phyloP scores from a whole-genome alignment of 2,888 invertebrate species.

The Nemotelus pantherinus region DNA sequence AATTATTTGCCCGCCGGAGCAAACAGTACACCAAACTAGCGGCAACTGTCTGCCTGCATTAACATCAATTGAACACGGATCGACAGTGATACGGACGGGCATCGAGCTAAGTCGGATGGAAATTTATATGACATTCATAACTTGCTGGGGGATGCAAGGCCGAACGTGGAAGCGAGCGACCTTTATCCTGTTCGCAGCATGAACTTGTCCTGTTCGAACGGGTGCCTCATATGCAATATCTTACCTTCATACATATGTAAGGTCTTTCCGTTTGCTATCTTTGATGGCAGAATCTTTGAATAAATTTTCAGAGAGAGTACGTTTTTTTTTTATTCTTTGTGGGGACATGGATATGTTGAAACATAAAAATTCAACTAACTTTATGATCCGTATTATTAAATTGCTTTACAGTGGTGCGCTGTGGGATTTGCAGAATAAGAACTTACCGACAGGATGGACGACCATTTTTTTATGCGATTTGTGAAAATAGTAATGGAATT shows the following conservation, averaged over 20 bases:
- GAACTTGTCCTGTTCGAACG: constrained; percentile 11
- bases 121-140: constrained; percentile 36
- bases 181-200: constrained; percentile 34
- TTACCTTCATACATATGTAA: constrained; percentile 43
- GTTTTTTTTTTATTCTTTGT: constrained; percentile 32
- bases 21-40: background rate
- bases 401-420: constrained; percentile 52
- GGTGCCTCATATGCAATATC: constrained; percentile 20
- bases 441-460: constrained; percentile 40
- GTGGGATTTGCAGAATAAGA: constrained; percentile 33
- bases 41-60: constrained; percentile 14
- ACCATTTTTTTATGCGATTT: constrained; percentile 1
- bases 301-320: constrained; percentile 34
- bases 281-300: constrained; percentile 35
- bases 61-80: constrained; percentile 20
- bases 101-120: constrained; percentile 6
- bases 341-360: constrained; percentile 43
- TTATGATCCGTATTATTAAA: constrained; percentile 59
- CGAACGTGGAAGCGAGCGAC: background rate
- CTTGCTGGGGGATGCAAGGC: constrained; percentile 21
- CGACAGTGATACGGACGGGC: constrained; percentile 11
- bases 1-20: constrained; percentile 10
- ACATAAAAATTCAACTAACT: constrained; percentile 55
- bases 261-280: constrained; percentile 34
- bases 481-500: constrained; percentile 20